Evolutionary conservation across 2,797 vertebrate species (phyloP), one percentile per base, ranked within the genome.

Genomic region (Crocodylus rhombifer): DNA sequence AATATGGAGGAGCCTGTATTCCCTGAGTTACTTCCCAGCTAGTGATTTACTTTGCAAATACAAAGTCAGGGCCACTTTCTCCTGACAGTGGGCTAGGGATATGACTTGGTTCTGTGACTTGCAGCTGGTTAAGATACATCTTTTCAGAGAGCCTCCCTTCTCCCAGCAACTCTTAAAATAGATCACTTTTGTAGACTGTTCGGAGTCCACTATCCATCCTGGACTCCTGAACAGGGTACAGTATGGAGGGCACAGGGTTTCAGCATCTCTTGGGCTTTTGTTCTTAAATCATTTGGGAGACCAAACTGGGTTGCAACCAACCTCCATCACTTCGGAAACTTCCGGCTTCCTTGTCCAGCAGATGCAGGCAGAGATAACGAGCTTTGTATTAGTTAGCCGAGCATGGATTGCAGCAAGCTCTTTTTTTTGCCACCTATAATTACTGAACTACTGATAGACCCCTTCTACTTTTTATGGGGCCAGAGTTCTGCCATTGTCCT

Each of bases 21-120:
- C 79, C 9, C 88, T 80, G 91, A 57, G 62, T 17, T 81, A 65
- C 58, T 91, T 93, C 87, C 87, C 73, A 84, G 82, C 26, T 9
- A 88, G 78, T 8, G 25, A 55, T 78, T 64, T 64, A 65, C 81
- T 78, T 73, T 55, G 58, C 25, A 76, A 75, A 14, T 73, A 78
- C 28, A 28, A 71, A 81, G 62, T 28, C 91, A 76, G 62, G 28
- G 20, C 69, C 42, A 65, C 87, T 90, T 26, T 51, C 85, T 33
- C 87, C 51, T 87, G 82, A 69, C 80, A 69, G n/a, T 51, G 82
- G 10, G 42, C 42, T 51, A 51, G 42, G 42, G 42, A 51, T 51
- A 51, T 51, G 42, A 51, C 42, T 11, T 51, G 9, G 42, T 51
- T 51, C 42, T 51, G 42, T 51, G 42, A 51, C 10, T 11, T 51